These are phyloP conservation scores for Ylistrum balloti DNA, from an alignment of 1,140 invertebrate genomes.

Conservation along the genomic window DNA sequence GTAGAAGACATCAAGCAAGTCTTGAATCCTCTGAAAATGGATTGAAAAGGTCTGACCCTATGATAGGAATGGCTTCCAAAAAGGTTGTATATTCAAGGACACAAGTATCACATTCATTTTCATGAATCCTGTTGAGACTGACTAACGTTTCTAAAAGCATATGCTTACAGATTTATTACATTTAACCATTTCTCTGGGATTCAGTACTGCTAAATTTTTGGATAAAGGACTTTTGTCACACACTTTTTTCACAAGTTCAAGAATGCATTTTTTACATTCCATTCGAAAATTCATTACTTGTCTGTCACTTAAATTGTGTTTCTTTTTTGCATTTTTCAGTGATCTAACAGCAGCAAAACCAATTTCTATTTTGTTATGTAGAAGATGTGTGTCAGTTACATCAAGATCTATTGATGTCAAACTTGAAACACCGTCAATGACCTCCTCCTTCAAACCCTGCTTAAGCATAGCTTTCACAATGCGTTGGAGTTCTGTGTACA, in stretches of 20 bases:
- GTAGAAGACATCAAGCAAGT: slow-evolving; percentile 25
- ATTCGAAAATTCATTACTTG: slow-evolving; percentile 51
- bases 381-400: slow-evolving; percentile 46
- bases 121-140: slow-evolving; percentile 19
- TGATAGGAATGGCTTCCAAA: slow-evolving; percentile 76
- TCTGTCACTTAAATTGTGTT: slow-evolving; percentile 55
- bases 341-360: slow-evolving; percentile 55
- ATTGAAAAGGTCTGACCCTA: background rate
- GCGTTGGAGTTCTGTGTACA: slow-evolving; percentile 45
- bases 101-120: slow-evolving; percentile 51
- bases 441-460: slow-evolving; percentile 51
- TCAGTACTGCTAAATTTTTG: slow-evolving; percentile 47
- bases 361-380: slow-evolving; percentile 44
- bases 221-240: slow-evolving; percentile 46
- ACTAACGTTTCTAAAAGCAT: slow-evolving; percentile 51
- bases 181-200: slow-evolving; percentile 52
- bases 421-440: slow-evolving; percentile 43
- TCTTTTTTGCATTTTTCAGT: no score
- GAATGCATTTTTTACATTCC: slow-evolving; percentile 48
- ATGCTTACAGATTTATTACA: slow-evolving; percentile 46
- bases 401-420: slow-evolving; percentile 43
- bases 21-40: background rate
- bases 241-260: slow-evolving; percentile 42
- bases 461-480: slow-evolving; percentile 47
- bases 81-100: slow-evolving; percentile 49